Evolutionary conservation across 2,888 invertebrate genomes (phyloP).

Genomic region (Eupeodes latifasciatus): DNA sequence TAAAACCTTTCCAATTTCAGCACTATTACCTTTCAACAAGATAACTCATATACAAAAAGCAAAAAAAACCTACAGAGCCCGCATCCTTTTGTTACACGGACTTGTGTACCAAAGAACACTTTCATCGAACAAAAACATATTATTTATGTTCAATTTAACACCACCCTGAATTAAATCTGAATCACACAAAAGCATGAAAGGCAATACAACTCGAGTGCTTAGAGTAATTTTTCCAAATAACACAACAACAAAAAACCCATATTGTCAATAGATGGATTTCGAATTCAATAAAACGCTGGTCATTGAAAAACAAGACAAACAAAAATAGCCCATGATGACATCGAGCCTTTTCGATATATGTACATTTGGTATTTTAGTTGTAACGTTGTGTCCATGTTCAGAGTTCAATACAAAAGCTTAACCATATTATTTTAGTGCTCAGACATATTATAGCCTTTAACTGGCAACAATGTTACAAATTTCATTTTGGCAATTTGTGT

Average conservation of each 20-base stretch:
- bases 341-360: not conserved
- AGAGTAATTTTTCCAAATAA: not conserved
- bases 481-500: too few relatives aligned
- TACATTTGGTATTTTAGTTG: not conserved
- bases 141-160: not conserved
- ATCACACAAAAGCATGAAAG: not conserved
- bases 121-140: not conserved
- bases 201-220: not conserved
- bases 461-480: too few relatives aligned
- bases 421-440: too few relatives aligned
- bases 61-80: not conserved
- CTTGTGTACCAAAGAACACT: not conserved
- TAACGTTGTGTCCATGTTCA: too few relatives aligned
- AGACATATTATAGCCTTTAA: too few relatives aligned
- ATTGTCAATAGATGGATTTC: not conserved
- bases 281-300: conserved; percentile 6
- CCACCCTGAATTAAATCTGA: not conserved
- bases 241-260: not conserved
- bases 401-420: too few relatives aligned
- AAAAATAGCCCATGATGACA: not conserved
- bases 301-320: not conserved
- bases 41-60: not conserved
- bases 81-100: not conserved
- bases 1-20: not conserved
- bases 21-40: not conserved